Conservation (phyloP, 2,888 invertebrate species). For the Brenthis daphne region DNA sequence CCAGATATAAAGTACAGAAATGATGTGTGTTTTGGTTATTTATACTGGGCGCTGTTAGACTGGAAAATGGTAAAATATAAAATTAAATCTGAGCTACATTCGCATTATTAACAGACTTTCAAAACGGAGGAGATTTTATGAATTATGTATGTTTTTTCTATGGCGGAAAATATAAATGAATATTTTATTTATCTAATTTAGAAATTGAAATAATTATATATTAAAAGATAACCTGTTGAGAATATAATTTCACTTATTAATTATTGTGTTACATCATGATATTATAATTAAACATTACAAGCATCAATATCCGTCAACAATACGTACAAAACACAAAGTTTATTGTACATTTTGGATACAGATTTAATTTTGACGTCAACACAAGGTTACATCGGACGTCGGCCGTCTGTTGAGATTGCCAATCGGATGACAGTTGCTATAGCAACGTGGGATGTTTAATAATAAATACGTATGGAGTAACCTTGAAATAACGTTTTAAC, state of each 20-base stretch:
- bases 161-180: too few relatives aligned
- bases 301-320: background rate
- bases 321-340: background rate
- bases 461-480: conserved; percentile 30
- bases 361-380: conserved; percentile 14
- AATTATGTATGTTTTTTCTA: too few relatives aligned
- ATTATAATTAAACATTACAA: conserved; percentile 1
- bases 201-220: too few relatives aligned
- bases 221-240: background rate
- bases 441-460: conserved; percentile 33
- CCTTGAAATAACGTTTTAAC: conserved; percentile 36
- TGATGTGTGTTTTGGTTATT: too few relatives aligned
- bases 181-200: too few relatives aligned
- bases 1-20: too few relatives aligned
- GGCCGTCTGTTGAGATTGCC: background rate
- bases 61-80: too few relatives aligned
- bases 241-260: too few relatives aligned
- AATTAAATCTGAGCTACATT: too few relatives aligned
- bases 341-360: conserved; percentile 1
- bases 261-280: background rate
- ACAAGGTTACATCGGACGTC: conserved; percentile 8
- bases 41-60: too few relatives aligned
- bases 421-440: conserved; percentile 29
- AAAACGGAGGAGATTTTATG: too few relatives aligned
- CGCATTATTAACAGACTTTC: too few relatives aligned